phyloP scores from a whole-genome alignment of 2,113 vertebrate species.

The Clupea harengus region DNA sequence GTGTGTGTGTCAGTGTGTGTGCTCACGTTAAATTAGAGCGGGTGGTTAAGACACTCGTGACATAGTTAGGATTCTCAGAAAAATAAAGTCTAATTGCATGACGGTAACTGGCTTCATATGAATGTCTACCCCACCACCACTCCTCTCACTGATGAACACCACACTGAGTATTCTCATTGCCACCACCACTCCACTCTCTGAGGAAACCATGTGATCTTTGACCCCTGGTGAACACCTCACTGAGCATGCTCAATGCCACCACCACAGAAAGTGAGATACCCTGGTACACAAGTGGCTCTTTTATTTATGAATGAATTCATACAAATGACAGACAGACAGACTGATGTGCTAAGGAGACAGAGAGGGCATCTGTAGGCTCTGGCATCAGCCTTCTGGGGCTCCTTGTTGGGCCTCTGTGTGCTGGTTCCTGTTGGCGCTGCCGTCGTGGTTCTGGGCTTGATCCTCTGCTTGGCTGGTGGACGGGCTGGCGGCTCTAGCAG shows the following conservation, averaged over 20 bases:
- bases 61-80: not conserved
- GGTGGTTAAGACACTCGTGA: not conserved
- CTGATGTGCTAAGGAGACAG: not conserved
- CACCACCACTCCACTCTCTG: no score
- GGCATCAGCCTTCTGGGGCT: no score
- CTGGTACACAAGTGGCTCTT: not conserved
- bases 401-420: not conserved
- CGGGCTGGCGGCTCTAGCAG: not conserved
- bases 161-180: no score
- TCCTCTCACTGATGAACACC: no score
- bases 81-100: not conserved
- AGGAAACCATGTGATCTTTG: no score
- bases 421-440: not conserved
- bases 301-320: not conserved
- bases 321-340: not conserved
- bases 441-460: not conserved
- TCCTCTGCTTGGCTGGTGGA: not conserved
- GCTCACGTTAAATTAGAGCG: not conserved
- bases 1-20: not conserved
- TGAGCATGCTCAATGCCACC: not conserved
- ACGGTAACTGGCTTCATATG: not conserved
- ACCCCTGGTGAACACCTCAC: no score
- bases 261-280: not conserved
- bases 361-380: no score
- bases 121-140: not conserved